phyloP scores from a whole-genome alignment of 2,797 vertebrate genomes.

The Siniperca undulata region DNA sequence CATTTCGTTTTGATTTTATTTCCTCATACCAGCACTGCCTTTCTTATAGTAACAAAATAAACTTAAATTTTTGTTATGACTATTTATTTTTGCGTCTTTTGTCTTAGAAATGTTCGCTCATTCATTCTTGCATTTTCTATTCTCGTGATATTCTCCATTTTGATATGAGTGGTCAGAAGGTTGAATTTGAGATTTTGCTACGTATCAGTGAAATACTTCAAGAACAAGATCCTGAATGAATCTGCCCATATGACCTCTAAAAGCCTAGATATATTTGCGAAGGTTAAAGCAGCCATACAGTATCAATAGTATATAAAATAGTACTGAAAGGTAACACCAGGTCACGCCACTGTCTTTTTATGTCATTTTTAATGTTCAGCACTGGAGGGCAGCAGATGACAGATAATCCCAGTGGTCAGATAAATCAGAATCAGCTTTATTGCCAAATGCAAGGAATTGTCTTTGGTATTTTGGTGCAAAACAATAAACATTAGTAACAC shows the following conservation, averaged over 20 bases:
- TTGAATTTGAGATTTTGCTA: background rate
- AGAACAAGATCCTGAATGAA: background rate
- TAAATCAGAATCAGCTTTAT: no score
- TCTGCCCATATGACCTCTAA: no score
- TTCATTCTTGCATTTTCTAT: background rate
- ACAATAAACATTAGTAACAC: no score
- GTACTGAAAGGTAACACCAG: background rate
- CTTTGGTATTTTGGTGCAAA: no score
- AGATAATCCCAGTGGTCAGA: background rate
- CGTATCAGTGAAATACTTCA: background rate
- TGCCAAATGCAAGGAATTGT: no score
- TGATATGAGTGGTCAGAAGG: no score
- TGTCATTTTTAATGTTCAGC: background rate
- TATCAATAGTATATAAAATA: background rate
- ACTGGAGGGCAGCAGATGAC: constrained; percentile 63
- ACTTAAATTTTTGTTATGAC: background rate
- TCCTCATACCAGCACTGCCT: constrained; percentile 33
- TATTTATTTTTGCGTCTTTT: background rate
- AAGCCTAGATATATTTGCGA: background rate
- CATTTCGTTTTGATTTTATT: constrained; percentile 13
- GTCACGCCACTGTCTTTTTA: no score
- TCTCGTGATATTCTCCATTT: background rate
- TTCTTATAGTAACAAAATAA: constrained; percentile 10
- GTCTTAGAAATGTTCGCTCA: background rate
- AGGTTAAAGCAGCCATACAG: background rate